A percentile compares a stretch with the other conserved stretches of the same genome.
Evolutionary conservation across 2,888 invertebrate genomes (phyloP).

Genomic region (Cremastinae sp.): DNA sequence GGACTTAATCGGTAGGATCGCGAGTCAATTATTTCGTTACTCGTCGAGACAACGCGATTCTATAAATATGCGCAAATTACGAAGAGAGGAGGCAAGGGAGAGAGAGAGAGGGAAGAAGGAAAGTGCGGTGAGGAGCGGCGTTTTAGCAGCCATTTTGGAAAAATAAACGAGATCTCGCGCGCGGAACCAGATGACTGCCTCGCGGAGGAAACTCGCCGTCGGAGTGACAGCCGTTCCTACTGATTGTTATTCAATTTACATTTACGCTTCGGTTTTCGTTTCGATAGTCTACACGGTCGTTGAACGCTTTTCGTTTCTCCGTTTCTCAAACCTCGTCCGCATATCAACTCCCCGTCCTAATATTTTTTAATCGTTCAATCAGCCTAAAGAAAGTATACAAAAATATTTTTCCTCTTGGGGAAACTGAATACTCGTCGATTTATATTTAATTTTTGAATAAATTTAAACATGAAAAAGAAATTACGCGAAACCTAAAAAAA

Average conservation of each 20-base stretch:
- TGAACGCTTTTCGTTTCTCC: slow-evolving; percentile 69
- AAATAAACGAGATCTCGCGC: slow-evolving; percentile 74
- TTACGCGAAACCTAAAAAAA: too few species aligned
- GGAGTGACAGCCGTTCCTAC: slow-evolving; percentile 77
- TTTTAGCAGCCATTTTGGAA: slow-evolving; percentile 79
- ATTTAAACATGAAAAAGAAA: too few species aligned
- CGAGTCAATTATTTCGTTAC: slow-evolving; percentile 66
- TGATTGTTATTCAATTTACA: slow-evolving; percentile 80
- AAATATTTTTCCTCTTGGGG: too few species aligned
- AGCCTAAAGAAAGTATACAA: too few species aligned
- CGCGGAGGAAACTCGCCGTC: slow-evolving; percentile 72
- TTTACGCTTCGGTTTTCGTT: slow-evolving; percentile 75
- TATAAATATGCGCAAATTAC: slow-evolving; percentile 77
- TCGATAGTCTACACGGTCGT: slow-evolving; percentile 73
- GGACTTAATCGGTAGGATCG: slow-evolving; percentile 54
- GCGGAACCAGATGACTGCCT: slow-evolving; percentile 77
- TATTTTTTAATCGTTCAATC: too few species aligned
- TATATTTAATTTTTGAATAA: too few species aligned
- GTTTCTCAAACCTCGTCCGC: not conserved
- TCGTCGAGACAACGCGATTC: slow-evolving; percentile 65
- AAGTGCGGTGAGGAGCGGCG: slow-evolving; percentile 69
- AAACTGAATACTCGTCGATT: too few species aligned
- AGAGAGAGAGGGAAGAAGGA: slow-evolving; percentile 29
- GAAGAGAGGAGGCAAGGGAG: slow-evolving; percentile 63
- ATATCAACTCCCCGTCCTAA: too few species aligned